Evolutionary conservation across 2,888 invertebrate species (phyloP).

Genomic region (Tricholauxania praeusta): DNA sequence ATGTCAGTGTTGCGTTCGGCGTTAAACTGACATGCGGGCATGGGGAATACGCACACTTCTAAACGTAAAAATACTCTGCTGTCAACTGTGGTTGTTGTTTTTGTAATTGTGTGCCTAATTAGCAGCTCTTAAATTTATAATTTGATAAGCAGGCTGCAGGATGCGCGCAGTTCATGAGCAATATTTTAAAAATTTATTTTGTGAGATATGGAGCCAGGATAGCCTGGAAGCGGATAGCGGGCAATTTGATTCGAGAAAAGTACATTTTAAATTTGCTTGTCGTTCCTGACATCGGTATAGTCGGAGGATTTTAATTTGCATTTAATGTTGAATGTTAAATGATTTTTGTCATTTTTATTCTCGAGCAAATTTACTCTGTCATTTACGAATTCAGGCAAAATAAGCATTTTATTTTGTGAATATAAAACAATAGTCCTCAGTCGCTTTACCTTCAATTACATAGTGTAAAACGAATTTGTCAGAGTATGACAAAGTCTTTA

Average conservation of each 20-base stretch:
- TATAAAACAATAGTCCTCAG: background rate
- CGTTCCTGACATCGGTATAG: slow-evolving; percentile 33
- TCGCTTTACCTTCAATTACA: slow-evolving; percentile 50
- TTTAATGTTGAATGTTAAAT: slow-evolving; percentile 5
- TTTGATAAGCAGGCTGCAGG: slow-evolving; percentile 24
- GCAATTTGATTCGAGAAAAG: background rate
- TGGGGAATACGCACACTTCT: background rate
- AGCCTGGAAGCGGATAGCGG: too few species aligned
- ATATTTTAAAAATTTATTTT: slow-evolving; percentile 2
- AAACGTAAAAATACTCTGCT: background rate
- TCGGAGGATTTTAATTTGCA: slow-evolving; percentile 31
- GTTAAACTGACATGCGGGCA: slow-evolving; percentile 25
- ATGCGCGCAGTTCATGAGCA: background rate
- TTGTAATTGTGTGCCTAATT: slow-evolving; percentile 22
- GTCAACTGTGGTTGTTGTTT: slow-evolving; percentile 12
- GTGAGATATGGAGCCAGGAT: too few species aligned
- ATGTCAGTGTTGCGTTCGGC: slow-evolving; percentile 23
- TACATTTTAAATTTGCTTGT: slow-evolving; percentile 17
- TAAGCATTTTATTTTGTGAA: background rate
- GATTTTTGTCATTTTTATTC: slow-evolving; percentile 20
- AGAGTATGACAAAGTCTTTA: too few species aligned
- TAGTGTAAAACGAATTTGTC: slow-evolving; percentile 56
- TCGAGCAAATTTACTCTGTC: slow-evolving; percentile 13
- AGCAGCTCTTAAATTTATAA: slow-evolving; percentile 31
- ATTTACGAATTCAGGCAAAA: background rate